Percentiles rank a stretch among this genome's conserved stretches.
These are phyloP conservation scores for Gila robusta DNA, from an alignment of 2,797 vertebrate genomes.

Conservation along the genomic window DNA sequence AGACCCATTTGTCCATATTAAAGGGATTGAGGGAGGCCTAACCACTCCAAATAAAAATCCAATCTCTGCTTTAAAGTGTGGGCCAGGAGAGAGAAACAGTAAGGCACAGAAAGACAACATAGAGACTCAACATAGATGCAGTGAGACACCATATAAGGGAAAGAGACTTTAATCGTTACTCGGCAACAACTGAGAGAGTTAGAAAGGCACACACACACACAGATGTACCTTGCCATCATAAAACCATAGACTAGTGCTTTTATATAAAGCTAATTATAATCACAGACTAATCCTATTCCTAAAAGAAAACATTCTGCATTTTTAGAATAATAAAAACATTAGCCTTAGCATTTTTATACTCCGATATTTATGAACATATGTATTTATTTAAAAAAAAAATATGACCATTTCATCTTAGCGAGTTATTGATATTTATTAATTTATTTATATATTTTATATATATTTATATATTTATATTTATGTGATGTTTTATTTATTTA, in stretches of 20 bases:
- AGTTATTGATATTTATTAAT: neutral
- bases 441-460: neutral
- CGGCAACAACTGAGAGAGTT: constrained; percentile 28
- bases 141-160: neutral
- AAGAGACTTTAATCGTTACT: constrained; percentile 32
- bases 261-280: neutral
- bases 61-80: constrained; percentile 58
- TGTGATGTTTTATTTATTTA: neutral
- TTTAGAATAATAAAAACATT: neutral
- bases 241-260: neutral
- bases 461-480: too few relatives aligned
- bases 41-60: constrained; percentile 71
- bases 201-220: neutral
- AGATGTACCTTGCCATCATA: too few relatives aligned
- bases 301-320: neutral
- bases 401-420: neutral
- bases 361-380: neutral
- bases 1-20: constrained; percentile 79
- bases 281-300: neutral
- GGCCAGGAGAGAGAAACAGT: constrained; percentile 37
- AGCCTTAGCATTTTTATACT: neutral
- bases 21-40: constrained; percentile 70
- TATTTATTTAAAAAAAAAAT: neutral
- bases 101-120: constrained; percentile 25
- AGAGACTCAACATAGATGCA: constrained; percentile 21